Percentiles rank a stretch among this genome's conserved stretches.
These are phyloP conservation scores for Gyps fulvus DNA, from an alignment of 2,113 vertebrate species.

Conservation along the genomic window DNA sequence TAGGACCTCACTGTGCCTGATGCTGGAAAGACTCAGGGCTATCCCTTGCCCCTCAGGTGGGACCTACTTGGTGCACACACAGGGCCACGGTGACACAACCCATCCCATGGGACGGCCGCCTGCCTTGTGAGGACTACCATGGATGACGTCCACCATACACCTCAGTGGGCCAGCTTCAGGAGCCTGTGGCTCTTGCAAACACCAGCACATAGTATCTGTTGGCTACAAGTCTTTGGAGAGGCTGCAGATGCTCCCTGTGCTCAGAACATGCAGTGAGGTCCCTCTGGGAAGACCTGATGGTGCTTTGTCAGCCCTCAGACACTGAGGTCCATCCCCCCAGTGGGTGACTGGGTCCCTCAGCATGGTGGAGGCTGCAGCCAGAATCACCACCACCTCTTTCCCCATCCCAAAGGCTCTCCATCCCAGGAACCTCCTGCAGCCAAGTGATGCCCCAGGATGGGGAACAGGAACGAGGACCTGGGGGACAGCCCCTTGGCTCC, in stretches of 20 bases:
- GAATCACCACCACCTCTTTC: neutral
- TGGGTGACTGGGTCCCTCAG: accelerated
- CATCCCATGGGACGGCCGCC: neutral
- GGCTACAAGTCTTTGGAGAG: neutral
- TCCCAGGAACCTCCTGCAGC: neutral
- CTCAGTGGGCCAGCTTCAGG: neutral
- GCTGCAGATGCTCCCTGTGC: neutral
- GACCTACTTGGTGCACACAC: neutral
- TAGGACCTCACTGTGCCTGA: neutral
- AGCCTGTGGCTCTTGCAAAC: neutral
- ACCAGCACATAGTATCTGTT: neutral
- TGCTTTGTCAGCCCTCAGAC: neutral
- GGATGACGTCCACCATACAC: neutral
- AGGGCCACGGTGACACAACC: accelerated
- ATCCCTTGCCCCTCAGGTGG: neutral
- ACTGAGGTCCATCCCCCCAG: neutral
- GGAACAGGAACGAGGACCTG: neutral
- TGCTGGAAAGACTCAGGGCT: neutral
- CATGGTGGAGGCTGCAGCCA: neutral
- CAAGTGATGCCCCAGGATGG: neutral
- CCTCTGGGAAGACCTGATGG: neutral
- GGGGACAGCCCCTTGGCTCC: neutral
- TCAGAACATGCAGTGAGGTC: neutral
- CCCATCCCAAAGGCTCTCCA: neutral
- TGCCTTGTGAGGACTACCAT: accelerated